Evolutionary conservation across 1,140 invertebrate species (phyloP), one percentile per base, ranked within the genome.

Genomic region (Atta colombica): DNA sequence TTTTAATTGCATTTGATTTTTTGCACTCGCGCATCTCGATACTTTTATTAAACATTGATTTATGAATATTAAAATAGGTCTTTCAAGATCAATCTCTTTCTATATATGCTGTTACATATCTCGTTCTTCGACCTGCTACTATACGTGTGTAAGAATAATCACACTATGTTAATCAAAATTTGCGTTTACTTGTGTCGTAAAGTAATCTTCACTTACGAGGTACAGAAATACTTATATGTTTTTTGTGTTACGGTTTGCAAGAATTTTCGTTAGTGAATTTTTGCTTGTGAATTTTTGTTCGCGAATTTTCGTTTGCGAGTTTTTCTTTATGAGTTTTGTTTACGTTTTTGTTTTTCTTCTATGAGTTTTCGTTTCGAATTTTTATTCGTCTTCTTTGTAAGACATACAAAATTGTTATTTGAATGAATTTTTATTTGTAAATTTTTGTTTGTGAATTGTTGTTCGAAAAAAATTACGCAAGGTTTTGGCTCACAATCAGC

Each of bases 51-150:
- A 58, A 5, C 51, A 14, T 16, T 12, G 35, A 4, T 82, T 14
- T 21, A 82, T 82, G 16, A 82, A 82, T 82, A 82, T 72, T 61
- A 35, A 82, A 74, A 82, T 31, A 35, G 55, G 25, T 8, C 39
- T 18, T n/a, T 82, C 80, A 61, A 81, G 78, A 81, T 71, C 53
- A 60, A 81, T 35, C 35, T 81, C 35, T 81, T 4, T 5, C 25
- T 16, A 7, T 14, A 45, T 14, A 28, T 25, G 39, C 39, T 10
- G 1, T 45, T 45, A 25, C 14, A 12, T n/a, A 28, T 71, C 51
- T 71, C 51, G 21, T 81, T 71, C 18, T 45, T 35, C 69, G 61
- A 31, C 39, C 53, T 61, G 49, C 16, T 31, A 35, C n/a, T 8
- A 2, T n/a, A 39, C 12, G 8, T 12, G 2, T 45, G 8, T 45